phyloP scores from a whole-genome alignment of 2,113 vertebrate genomes.

The Typhlomys cinereus region DNA sequence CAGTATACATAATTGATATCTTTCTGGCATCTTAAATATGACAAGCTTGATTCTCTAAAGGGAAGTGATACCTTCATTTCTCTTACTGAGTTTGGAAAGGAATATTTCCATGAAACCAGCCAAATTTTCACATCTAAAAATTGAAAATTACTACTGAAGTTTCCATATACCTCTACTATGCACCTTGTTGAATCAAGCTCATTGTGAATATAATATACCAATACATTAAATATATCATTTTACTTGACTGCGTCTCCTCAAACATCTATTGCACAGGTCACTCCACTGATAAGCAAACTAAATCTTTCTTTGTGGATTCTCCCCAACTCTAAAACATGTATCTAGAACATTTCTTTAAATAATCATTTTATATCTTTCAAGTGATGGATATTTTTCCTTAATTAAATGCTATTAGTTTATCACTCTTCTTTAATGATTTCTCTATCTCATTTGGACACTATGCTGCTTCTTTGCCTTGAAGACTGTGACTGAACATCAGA shows the following conservation, averaged over 20 bases:
- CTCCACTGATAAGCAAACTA: too few species aligned
- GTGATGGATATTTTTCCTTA: not conserved
- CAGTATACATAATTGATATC: not conserved
- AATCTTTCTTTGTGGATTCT: too few species aligned
- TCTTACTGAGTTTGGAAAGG: not conserved
- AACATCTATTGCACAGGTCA: too few species aligned
- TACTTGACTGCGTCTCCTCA: too few species aligned
- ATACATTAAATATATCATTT: too few species aligned
- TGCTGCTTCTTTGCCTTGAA: not conserved
- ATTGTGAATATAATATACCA: too few species aligned
- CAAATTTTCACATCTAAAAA: not conserved
- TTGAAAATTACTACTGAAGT: not conserved
- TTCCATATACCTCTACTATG: not conserved
- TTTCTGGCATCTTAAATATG: not conserved
- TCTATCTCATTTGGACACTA: not conserved
- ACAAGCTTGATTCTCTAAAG: not conserved
- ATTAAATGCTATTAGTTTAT: not conserved
- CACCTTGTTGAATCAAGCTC: not conserved
- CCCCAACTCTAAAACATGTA: too few species aligned
- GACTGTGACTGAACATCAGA: not conserved
- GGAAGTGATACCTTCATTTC: not conserved
- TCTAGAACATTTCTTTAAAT: not conserved
- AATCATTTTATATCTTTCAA: not conserved
- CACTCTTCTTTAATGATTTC: not conserved
- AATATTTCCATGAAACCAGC: not conserved